Evolutionary conservation across 2,113 vertebrate genomes (phyloP).

Genomic region (Hoplias malabaricus): DNA sequence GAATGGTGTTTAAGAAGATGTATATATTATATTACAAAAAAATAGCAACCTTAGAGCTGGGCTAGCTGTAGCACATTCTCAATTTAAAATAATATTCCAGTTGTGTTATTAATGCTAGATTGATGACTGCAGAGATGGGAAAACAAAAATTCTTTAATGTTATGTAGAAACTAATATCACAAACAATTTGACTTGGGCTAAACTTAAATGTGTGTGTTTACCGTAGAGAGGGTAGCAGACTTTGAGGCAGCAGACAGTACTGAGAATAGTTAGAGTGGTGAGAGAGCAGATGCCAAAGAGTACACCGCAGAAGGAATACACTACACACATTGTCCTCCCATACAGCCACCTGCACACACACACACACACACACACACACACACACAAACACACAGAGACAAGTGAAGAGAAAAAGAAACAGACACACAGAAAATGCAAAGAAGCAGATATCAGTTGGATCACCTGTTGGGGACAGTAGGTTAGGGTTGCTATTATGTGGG

Average conservation of each 20-base stretch:
- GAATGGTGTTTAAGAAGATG: no score
- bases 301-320: constrained; percentile 68
- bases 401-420: background rate
- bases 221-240: constrained; percentile 64
- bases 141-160: no score
- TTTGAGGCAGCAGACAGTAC: constrained; percentile 68
- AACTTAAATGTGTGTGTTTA: constrained; percentile 32
- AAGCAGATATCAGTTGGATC: background rate
- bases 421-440: constrained; percentile 17
- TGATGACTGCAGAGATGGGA: no score
- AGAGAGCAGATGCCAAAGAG: constrained; percentile 68
- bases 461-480: no score
- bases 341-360: constrained; percentile 59
- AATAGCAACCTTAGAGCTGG: no score
- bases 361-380: background rate
- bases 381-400: constrained; percentile 13
- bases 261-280: constrained; percentile 64
- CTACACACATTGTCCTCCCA: constrained; percentile 59
- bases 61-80: no score
- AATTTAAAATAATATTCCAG: no score
- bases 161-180: no score
- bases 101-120: no score
- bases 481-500: background rate
- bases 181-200: background rate
- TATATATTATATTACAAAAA: no score